phyloP scores from a whole-genome alignment of 2,888 invertebrate species.

The Enchytraeus crypticus region DNA sequence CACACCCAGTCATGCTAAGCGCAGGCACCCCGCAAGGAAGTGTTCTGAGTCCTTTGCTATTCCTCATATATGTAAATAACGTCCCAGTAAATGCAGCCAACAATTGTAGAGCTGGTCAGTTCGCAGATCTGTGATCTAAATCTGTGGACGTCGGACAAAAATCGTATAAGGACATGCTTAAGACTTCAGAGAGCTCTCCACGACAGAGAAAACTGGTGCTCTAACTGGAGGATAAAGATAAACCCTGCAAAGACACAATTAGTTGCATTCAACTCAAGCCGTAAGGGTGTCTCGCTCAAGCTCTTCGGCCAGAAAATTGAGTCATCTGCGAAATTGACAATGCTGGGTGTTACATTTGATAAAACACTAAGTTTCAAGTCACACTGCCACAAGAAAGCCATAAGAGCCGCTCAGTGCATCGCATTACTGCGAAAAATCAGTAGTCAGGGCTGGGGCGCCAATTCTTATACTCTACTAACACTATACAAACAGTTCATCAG shows the following conservation, averaged over 20 bases:
- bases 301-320: background rate
- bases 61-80: background rate
- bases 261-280: background rate
- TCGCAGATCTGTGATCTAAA: background rate
- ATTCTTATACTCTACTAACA: background rate
- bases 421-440: background rate
- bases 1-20: background rate
- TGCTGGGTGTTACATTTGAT: background rate
- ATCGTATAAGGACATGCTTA: background rate
- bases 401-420: background rate
- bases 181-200: background rate
- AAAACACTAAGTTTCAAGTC: background rate
- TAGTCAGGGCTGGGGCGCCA: background rate
- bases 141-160: background rate
- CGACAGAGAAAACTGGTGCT: background rate
- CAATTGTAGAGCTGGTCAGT: background rate
- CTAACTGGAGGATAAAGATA: background rate
- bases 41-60: background rate
- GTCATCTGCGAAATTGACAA: background rate
- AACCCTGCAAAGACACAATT: background rate
- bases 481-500: background rate
- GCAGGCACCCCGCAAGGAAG: background rate
- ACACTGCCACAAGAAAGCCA: background rate
- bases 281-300: background rate
- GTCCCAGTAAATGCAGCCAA: background rate